phyloP scores from a whole-genome alignment of 2,888 invertebrate species.

The Opisthograptis luteolata region DNA sequence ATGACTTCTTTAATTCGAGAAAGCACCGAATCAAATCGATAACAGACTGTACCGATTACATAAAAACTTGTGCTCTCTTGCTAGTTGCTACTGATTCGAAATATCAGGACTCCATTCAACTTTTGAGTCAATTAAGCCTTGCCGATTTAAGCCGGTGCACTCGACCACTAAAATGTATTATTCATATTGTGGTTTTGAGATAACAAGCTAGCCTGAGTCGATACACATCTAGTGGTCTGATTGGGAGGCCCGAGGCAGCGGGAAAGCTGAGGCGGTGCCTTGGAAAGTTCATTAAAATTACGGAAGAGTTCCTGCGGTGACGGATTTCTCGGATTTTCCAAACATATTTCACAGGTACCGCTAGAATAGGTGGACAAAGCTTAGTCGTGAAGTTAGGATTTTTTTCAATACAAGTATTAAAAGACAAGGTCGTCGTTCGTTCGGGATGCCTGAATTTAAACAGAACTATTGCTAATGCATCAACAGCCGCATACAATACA shows the following conservation, averaged over 20 bases:
- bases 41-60: conserved; percentile 44
- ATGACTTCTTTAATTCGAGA: conserved; percentile 8
- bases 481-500: no score
- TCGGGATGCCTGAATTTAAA: no score
- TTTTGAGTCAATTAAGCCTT: conserved; percentile 81
- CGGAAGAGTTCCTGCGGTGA: conserved; percentile 37
- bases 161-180: conserved; percentile 79
- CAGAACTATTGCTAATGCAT: no score
- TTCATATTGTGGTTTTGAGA: conserved; percentile 84
- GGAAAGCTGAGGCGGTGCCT: conserved; percentile 49
- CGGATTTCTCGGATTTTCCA: conserved; percentile 45
- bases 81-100: conserved; percentile 8
- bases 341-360: conserved; percentile 12
- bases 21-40: conserved; percentile 33
- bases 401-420: no score
- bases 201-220: conserved; percentile 80
- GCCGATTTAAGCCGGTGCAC: conserved; percentile 78
- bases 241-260: conserved; percentile 66
- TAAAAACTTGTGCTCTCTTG: conserved; percentile 24
- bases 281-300: conserved; percentile 67
- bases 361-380: no score
- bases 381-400: no score
- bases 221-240: conserved; percentile 81
- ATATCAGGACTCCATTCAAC: conserved; percentile 69
- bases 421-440: no score